phyloP scores from a whole-genome alignment of 1,140 invertebrate species.

The Drosophila ogumai region DNA sequence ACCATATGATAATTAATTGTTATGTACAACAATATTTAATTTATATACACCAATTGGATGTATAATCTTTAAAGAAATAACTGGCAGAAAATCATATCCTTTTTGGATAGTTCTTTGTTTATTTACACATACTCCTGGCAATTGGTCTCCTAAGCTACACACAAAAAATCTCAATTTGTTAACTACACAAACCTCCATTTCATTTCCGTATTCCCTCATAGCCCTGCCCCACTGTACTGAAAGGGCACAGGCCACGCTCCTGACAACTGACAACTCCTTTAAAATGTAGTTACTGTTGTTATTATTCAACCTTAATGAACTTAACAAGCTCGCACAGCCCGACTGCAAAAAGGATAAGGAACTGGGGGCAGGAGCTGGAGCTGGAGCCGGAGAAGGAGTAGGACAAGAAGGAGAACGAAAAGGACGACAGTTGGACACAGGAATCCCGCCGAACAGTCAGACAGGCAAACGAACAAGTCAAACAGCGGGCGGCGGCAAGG shows the following conservation, averaged over 20 bases:
- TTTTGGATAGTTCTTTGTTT: no score
- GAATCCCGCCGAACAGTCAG: constrained; percentile 40
- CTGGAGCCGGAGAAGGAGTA: neutral
- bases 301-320: constrained; percentile 82
- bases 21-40: no score
- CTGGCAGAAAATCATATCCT: no score
- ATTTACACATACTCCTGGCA: no score
- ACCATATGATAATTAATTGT: no score
- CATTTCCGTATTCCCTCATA: neutral
- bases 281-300: constrained; percentile 83
- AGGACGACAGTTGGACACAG: constrained; percentile 54
- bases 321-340: constrained; percentile 76
- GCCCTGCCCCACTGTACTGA: constrained; percentile 9
- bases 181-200: no score
- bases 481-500: constrained; percentile 27
- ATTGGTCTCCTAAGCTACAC: no score
- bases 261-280: constrained; percentile 76
- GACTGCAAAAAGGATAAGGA: constrained; percentile 34
- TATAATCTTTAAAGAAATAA: no score
- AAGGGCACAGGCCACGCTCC: constrained; percentile 44
- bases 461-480: constrained; percentile 53
- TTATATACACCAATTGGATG: no score
- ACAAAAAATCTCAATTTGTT: no score
- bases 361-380: constrained; percentile 12
- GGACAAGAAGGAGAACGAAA: constrained; percentile 20